Base-by-base conservation (phyloP, 2,113 vertebrate species). In the Lampris megalopsis region DNA sequence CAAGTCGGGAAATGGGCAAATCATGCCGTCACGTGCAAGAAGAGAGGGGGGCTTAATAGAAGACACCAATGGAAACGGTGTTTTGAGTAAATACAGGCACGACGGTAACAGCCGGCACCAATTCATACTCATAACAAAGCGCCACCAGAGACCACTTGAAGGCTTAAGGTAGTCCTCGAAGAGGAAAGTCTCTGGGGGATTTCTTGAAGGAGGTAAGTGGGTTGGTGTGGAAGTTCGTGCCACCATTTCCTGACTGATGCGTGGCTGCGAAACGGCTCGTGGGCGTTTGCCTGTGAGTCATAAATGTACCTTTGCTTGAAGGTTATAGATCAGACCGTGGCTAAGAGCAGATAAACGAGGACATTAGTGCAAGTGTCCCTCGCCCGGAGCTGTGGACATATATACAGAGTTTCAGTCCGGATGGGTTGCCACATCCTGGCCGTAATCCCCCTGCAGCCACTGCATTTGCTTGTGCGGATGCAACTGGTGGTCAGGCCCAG, bases 351-450 rank as follows among this genome's bases (percentile, higher is more conserved):
- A 89, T 86, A 56, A 86, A 82, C 88, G 66, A 66, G 71, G 71
- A 38, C 40, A 47, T 69, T 47, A 58, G 64, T 9, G 35, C 63
- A 56, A 48, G 58, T 69, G 68, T 57, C 72, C 59, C 67, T 84
- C 69, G 57, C 67, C 9, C 8, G 58, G 37, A 68, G 82, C 86
- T 84, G 36, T 57, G 86, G 82, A 82, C 73, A 1, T 43, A 67
- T 24, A 62, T 43, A 67, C 36, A 62, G 6, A 71, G 67, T 79
- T 77, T 68, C 79, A 71, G 70, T 89, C 87, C 89, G 88, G 89
- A 92, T 92, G 69, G 56, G 59, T 82, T 83, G 86, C 89, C 88
- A 90, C 84, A 90, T 92, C 89, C 91, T 87, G 86, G 61, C 50
- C 4, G 47, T 83, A 80, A 88, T 86, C 80, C 66, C 80, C 84